phyloP scores from a whole-genome alignment of 1,140 invertebrate genomes.

The Dreissena polymorpha region DNA sequence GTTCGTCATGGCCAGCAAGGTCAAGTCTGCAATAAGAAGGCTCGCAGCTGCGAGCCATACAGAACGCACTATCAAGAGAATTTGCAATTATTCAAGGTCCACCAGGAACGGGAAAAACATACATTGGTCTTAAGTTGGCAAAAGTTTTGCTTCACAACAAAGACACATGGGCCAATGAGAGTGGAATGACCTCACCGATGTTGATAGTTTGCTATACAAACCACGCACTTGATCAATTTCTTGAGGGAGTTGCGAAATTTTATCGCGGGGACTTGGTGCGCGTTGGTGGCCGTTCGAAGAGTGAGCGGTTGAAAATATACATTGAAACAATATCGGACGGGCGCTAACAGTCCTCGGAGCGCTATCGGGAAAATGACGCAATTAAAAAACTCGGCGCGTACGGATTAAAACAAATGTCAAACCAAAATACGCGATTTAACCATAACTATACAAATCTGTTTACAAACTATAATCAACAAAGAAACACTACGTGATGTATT shows the following conservation, averaged over 20 bases:
- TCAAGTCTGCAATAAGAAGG: slow-evolving; percentile 74
- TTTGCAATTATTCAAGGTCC: slow-evolving; percentile 86
- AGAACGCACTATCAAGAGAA: slow-evolving; percentile 79
- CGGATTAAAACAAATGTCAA: background rate
- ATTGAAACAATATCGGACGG: background rate
- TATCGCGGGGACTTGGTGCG: slow-evolving; percentile 80
- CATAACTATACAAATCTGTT: background rate
- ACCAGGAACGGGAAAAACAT: no score
- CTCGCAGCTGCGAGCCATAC: slow-evolving; percentile 79
- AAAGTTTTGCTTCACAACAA: slow-evolving; percentile 76
- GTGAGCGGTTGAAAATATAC: background rate
- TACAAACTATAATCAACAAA: no score
- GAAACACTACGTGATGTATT: no score
- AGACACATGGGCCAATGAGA: slow-evolving; percentile 49
- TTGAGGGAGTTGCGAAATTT: slow-evolving; percentile 83
- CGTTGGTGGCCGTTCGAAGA: no score
- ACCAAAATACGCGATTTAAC: background rate
- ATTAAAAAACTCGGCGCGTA: background rate
- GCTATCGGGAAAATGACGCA: slow-evolving; percentile 19
- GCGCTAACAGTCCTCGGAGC: background rate
- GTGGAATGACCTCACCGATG: slow-evolving; percentile 81
- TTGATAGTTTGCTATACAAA: slow-evolving; percentile 92
- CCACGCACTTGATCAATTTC: slow-evolving; percentile 93
- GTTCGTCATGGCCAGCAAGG: slow-evolving; percentile 64
- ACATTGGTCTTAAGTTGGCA: no score